Evolutionary conservation across 2,888 invertebrate genomes (phyloP), one percentile per base, ranked within the genome.

Genomic region (Sarcophaga carnaria): DNA sequence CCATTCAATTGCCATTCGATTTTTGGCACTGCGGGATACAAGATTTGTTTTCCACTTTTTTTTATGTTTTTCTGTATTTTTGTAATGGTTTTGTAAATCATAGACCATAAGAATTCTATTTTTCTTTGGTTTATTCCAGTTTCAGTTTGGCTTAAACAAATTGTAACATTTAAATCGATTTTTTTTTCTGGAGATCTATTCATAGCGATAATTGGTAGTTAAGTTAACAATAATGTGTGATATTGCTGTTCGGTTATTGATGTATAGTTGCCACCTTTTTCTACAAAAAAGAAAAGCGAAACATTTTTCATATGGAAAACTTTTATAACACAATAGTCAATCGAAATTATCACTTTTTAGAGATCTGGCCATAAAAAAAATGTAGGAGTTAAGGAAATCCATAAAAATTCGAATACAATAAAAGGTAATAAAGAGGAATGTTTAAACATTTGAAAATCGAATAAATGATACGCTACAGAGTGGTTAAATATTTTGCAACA

Each of bases 151-250:
- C 77, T 83, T 54, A 69, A 81, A 87, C 81, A 81, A 87, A 87
- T 87, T 87, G 84, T 79, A 81, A 66, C 78, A 79, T 76, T 81
- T 81, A 84, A 84, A 81, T 80, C 20, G 54, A 54, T 54, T 54
- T 54, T 54, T 54, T 49, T 10, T 37, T 37, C 77, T 71, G 63
- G 69, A 86, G 74, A 70, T 79, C 69, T 76, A 69, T 81, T 60
- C 54, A 84, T 45, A 27, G 8, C 12, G 83, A 87, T 81, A 84
- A 84, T 87, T 81, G 81, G 87, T 81, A 87, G 84, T 87, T 84
- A 69, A 62, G 78, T 49, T 81, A 83, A 87, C 84, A 87, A 87
- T 87, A 84, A 84, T 79, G 78, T 81, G 84, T 79, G 79, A 78
- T 84, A 81, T 87, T 81, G 80, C 70, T 78, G 54, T 11, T 69